Evolutionary conservation across 2,888 invertebrate genomes (phyloP), one percentile per base, ranked within the genome.

Genomic region (Meteorus colon): DNA sequence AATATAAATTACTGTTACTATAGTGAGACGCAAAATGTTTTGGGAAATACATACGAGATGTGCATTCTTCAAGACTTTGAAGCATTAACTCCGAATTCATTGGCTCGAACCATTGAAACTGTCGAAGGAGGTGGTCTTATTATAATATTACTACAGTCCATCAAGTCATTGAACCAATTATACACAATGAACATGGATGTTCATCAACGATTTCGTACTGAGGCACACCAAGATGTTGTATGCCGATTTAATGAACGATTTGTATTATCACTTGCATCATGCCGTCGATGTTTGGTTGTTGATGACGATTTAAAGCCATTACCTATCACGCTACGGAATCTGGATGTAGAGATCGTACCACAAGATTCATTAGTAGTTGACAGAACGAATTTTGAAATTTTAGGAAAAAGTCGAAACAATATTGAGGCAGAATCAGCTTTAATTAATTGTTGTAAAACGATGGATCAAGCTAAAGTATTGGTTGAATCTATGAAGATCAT

Each of bases 101-200:
- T 99, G 87, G 99, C 99, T 0, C 92, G 99, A 73, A 98, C 99
- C 0, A 93, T 99, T 80, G 99, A 99, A 92, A 99, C 99, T 0
- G 97, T 99, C 0, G 98, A 98, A 91, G 99, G 99, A 29, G 97
- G 97, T 73, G 97, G 97, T 19, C 91, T 99, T 0, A 93, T 99
- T 73, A 94, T 98, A 68, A 92, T 99, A 78, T 91, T 99, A 8
- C 91, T 99, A n/a, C 94, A 96, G 86, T 93, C 95, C 0, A 92
- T 99, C 86, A 92, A 93, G 74, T 98, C 98, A 0, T 91, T 99
- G 29, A 94, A 96, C 86, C 98, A 99, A 88, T 91, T 99, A 4
- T 99, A 96, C 88, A 96, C 98, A 0, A 95, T 99, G 92, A 94
- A 95, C 80, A 99, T 99, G 99, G 99, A 99, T 92, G 98, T 99